These are phyloP conservation scores for Drosophila subquinaria DNA, from an alignment of 2,888 invertebrate species.

Conservation along the genomic window DNA sequence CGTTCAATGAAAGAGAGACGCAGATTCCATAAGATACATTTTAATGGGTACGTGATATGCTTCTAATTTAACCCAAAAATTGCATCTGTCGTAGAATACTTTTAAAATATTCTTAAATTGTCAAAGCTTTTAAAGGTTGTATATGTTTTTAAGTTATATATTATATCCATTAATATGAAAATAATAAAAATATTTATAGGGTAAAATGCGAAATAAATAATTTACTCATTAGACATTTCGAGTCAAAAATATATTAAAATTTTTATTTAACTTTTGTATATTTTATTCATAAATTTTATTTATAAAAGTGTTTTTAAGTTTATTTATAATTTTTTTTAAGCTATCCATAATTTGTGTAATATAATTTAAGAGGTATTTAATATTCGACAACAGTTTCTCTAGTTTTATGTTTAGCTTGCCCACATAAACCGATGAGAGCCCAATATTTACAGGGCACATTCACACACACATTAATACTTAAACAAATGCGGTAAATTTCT, in stretches of 20 bases:
- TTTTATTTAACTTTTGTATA: not conserved
- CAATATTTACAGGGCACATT: conserved; percentile 5
- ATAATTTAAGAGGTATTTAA: not conserved
- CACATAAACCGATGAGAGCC: conserved; percentile 1
- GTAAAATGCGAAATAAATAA: not conserved
- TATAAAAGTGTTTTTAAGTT: not conserved
- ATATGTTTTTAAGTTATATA: too few species aligned
- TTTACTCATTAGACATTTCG: not conserved
- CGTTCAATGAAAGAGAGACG: not conserved
- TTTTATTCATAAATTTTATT: not conserved
- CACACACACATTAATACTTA: conserved; percentile 16
- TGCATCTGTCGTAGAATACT: too few species aligned
- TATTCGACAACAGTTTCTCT: not conserved
- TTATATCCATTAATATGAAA: not conserved
- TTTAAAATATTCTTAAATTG: not conserved
- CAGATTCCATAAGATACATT: not conserved
- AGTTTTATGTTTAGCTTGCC: not conserved
- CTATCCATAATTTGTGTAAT: not conserved
- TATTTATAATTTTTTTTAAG: not conserved
- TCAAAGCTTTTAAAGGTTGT: too few species aligned
- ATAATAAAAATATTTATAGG: not conserved
- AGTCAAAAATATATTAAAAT: not conserved
- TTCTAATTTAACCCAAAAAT: not conserved
- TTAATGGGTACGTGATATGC: not conserved
- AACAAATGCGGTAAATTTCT: conserved; percentile 20